Conservation (phyloP, 2,888 invertebrate genomes). For the Pachydiplax longipennis region DNA sequence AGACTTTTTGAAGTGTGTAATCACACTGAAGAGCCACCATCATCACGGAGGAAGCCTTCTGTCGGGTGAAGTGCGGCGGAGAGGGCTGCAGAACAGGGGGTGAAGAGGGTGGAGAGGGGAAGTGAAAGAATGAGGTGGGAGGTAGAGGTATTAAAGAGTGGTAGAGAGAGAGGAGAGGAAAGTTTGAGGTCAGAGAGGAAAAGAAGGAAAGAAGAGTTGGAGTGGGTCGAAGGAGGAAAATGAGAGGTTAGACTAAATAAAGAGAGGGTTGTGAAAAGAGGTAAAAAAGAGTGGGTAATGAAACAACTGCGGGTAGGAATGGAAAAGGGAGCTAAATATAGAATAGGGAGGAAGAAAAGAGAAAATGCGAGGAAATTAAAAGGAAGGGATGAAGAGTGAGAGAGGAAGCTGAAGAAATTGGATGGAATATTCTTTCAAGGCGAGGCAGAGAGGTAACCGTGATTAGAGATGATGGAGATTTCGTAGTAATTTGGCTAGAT, state of each 20-base stretch:
- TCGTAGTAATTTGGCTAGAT: background rate
- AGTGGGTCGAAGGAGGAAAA: background rate
- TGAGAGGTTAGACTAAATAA: background rate
- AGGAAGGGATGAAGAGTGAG: background rate
- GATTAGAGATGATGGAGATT: background rate
- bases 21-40: constrained; percentile 43
- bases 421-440: background rate
- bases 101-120: background rate
- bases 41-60: constrained; percentile 24
- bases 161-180: background rate
- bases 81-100: background rate
- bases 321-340: background rate
- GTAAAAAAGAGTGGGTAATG: background rate
- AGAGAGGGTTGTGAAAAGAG: background rate
- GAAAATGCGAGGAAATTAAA: background rate
- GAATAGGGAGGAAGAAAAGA: background rate
- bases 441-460: background rate
- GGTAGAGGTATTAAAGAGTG: background rate
- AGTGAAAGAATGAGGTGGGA: background rate
- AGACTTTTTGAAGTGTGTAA: constrained; percentile 45
- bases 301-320: constrained; percentile 28
- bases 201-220: background rate
- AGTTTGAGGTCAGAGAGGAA: background rate
- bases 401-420: background rate
- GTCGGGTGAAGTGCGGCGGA: constrained; percentile 15